These are phyloP conservation scores for Xanthorhoe designata DNA, from an alignment of 2,888 invertebrate species.

Conservation along the genomic window DNA sequence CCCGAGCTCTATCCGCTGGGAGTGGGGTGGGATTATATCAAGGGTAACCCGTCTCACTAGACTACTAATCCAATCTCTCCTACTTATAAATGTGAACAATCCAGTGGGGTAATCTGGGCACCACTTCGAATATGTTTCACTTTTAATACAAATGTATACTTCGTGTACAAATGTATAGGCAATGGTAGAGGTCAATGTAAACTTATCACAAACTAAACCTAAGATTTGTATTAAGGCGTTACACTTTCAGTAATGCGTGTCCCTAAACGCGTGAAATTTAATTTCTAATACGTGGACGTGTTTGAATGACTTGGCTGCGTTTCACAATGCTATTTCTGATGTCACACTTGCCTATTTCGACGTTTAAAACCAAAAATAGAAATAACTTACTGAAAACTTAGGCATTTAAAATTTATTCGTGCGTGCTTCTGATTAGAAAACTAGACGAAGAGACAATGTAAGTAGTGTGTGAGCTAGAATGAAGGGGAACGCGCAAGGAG, in stretches of 20 bases:
- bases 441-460: constrained; percentile 14
- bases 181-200: neutral
- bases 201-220: constrained; percentile 37
- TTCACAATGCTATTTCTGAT: constrained; percentile 16
- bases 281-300: constrained; percentile 40
- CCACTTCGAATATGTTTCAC: neutral
- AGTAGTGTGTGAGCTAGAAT: constrained; percentile 29
- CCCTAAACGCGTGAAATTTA: constrained; percentile 46
- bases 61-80: constrained; percentile 12
- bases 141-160: neutral
- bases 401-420: constrained; percentile 15
- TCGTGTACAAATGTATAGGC: neutral
- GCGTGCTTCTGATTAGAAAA: constrained; percentile 27
- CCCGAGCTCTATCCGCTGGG: constrained; percentile 41
- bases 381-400: constrained; percentile 18
- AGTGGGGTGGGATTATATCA: constrained; percentile 36
- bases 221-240: constrained; percentile 59
- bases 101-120: neutral
- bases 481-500: constrained; percentile 25
- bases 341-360: neutral
- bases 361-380: neutral
- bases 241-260: constrained; percentile 49
- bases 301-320: constrained; percentile 19
- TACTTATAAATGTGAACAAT: neutral
- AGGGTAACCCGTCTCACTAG: constrained; percentile 42